Evolutionary conservation across 2,797 vertebrate genomes (phyloP), one percentile per base, ranked within the genome.

Genomic region (Morus bassanus): DNA sequence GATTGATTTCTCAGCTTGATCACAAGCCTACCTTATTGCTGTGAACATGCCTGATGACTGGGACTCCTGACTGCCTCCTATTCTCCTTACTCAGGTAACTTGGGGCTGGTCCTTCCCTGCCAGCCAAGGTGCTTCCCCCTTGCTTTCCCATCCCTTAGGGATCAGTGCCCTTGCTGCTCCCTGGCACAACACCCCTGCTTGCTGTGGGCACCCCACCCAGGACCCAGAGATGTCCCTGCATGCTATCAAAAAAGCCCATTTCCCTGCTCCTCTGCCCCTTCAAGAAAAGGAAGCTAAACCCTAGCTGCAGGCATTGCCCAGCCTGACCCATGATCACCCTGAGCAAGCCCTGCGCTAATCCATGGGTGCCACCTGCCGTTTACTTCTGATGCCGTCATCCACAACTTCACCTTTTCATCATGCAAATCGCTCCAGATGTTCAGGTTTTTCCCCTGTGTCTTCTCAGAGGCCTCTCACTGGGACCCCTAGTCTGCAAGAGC

Each of bases 341-440:
- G 18, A 51, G 84, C 18, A 33, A 88, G 76, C 70, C 74, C 93
- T 75, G 80, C 1, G 3, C 79, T 94, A 89, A 95, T 54, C 91
- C 83, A 80, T 81, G 78, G 88, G 68, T 95, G 89, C 95, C 96
- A 97, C 89, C 96, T 96, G 90, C 94, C 33, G 94, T 91, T 78
- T 86, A 22, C 64, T 94, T 35, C 85, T 81, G 85, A 80, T 0
- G 78, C 48, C 37, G 57, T 67, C 94, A 59, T 18, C 64, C 45
- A 10, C 57, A 9, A 3, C 77, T 19, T 50, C 72, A 56, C 60
- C 48, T 76, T n/a, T 41, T 45, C 9, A 2, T 8, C 37, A 23
- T 6, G 14, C 7, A 15, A 37, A 53, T 13, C 13, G 35, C 41
- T 78, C 79, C 85, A 46, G 56, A 30, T 54, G 50, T 63, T 69